phyloP scores from a whole-genome alignment of 2,888 invertebrate genomes.

The Branchipolynoe longqiensis region DNA sequence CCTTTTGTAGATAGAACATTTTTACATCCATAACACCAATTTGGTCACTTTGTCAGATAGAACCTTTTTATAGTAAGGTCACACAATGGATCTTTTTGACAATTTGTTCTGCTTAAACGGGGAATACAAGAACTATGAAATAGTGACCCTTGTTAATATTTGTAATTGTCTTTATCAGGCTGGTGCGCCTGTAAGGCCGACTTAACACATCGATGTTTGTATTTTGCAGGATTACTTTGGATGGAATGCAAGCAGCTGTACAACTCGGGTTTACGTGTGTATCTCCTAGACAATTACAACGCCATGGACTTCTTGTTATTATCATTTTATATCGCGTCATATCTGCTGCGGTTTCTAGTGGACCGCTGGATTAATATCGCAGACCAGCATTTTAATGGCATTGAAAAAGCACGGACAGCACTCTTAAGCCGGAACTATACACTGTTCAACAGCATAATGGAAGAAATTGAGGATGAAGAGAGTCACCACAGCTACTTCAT shows the following conservation, averaged over 20 bases:
- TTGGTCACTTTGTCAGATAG: too few species aligned
- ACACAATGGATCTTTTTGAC: too few species aligned
- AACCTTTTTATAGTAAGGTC: too few species aligned
- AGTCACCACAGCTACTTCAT: constrained; percentile 68
- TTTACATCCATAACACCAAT: too few species aligned
- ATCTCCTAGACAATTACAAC: constrained; percentile 81
- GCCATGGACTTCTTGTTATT: constrained; percentile 81
- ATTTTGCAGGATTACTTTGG: constrained; percentile 79
- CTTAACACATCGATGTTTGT: not conserved
- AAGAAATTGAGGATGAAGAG: constrained; percentile 68
- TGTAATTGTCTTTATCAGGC: too few species aligned
- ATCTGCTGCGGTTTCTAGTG: constrained; percentile 80
- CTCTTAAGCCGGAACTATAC: constrained; percentile 72
- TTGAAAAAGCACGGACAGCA: constrained; percentile 72
- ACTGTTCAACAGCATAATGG: constrained; percentile 57
- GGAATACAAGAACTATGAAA: too few species aligned
- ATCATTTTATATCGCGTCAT: constrained; percentile 81
- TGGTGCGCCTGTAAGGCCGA: not conserved
- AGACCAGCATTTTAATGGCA: constrained; percentile 78
- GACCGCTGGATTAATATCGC: constrained; percentile 80
- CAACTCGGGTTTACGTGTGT: constrained; percentile 79
- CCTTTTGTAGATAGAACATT: too few species aligned
- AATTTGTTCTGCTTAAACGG: too few species aligned
- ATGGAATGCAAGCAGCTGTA: constrained; percentile 82
- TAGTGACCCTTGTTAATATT: too few species aligned